Evolutionary conservation across 2,797 vertebrate species (phyloP).

Genomic region (Coluber constrictor): DNA sequence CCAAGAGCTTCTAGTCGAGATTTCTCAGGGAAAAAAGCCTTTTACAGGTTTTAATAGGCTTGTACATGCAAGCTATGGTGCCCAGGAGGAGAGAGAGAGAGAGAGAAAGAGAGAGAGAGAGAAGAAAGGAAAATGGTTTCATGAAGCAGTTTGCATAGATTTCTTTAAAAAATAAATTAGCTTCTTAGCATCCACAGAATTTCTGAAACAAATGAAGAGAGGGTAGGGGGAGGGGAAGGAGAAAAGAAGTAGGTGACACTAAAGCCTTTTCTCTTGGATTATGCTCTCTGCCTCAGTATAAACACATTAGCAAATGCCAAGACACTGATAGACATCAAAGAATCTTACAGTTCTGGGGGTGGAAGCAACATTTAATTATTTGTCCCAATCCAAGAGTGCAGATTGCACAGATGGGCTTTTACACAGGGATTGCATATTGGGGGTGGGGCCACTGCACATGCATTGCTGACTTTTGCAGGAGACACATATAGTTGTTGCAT

Average conservation of each 20-base stretch:
- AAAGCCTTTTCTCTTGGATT: neutral
- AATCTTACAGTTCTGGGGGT: neutral
- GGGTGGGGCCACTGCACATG: neutral
- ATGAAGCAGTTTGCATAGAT: slow-evolving; percentile 20
- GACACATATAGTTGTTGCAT: neutral
- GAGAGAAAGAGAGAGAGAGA: too few relatives aligned
- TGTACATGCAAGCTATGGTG: neutral
- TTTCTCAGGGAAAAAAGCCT: neutral
- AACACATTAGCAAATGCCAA: neutral
- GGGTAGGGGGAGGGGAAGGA: neutral
- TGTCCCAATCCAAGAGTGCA: neutral
- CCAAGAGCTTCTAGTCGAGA: neutral
- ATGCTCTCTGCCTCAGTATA: neutral
- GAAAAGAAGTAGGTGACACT: neutral
- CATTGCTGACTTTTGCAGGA: neutral
- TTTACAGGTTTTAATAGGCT: neutral
- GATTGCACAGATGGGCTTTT: neutral
- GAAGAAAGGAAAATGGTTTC: neutral
- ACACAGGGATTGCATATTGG: neutral
- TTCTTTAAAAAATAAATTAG: neutral
- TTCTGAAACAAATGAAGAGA: neutral
- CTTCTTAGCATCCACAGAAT: neutral
- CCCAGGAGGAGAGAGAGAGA: neutral
- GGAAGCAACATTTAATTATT: neutral
- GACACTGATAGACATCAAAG: neutral